These are phyloP conservation scores for Callorhinus ursinus DNA, from an alignment of 2,113 vertebrate genomes.

Conservation along the genomic window DNA sequence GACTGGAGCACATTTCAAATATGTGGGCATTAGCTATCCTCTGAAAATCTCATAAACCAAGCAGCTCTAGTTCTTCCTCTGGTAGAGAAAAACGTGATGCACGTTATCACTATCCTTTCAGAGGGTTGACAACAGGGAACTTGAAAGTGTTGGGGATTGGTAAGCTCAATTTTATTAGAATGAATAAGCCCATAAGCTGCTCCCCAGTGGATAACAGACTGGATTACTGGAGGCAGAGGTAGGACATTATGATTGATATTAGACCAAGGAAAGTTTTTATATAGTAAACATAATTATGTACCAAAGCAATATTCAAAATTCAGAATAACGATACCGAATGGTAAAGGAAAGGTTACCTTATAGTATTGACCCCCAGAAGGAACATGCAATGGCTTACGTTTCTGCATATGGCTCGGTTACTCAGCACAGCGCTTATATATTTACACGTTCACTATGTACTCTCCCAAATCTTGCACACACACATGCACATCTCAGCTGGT, in stretches of 20 bases:
- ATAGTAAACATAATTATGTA: background rate
- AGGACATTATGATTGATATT: background rate
- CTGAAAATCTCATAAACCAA: background rate
- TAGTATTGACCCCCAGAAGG: background rate
- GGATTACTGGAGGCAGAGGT: background rate
- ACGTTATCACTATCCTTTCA: rapidly evolving
- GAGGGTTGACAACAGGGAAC: background rate
- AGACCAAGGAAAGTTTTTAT: background rate
- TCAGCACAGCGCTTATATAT: rapidly evolving
- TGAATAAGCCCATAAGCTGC: rapidly evolving
- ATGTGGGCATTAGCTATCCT: background rate
- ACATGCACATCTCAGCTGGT: background rate
- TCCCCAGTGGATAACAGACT: background rate
- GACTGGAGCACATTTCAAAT: background rate
- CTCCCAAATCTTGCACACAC: background rate
- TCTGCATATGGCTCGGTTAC: rapidly evolving
- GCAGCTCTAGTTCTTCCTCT: background rate
- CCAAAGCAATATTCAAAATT: background rate
- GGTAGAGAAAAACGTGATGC: background rate
- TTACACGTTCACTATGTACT: background rate
- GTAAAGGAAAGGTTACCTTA: background rate
- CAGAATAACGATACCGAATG: background rate
- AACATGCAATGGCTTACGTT: background rate
- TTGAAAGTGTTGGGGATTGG: rapidly evolving
- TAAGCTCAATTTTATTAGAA: background rate